These are phyloP conservation scores for Anableps anableps DNA, from an alignment of 2,797 vertebrate species.

Conservation along the genomic window DNA sequence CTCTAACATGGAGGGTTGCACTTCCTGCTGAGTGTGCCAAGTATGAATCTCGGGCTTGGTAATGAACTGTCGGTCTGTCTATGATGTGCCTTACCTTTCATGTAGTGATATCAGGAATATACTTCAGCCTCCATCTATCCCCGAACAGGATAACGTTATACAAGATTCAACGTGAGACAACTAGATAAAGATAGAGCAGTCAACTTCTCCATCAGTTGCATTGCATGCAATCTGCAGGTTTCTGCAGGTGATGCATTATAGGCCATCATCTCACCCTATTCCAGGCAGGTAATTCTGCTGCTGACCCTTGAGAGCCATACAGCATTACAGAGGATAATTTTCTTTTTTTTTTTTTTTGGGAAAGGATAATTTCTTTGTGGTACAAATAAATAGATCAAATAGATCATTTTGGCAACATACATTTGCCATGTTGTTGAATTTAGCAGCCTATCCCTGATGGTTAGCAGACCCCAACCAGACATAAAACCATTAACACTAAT, in stretches of 20 bases:
- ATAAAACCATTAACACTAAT: background rate
- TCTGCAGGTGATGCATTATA: background rate
- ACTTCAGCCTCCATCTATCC: background rate
- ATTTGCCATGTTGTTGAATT: background rate
- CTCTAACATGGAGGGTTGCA: background rate
- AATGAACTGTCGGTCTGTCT: background rate
- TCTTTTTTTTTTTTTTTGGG: background rate
- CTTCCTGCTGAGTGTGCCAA: background rate
- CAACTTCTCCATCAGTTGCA: background rate
- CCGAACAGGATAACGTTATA: background rate
- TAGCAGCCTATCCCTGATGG: background rate
- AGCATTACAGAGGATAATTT: background rate
- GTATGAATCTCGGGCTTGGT: background rate
- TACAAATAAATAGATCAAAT: background rate
- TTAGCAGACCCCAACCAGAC: background rate
- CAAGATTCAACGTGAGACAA: background rate
- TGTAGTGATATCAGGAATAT: background rate
- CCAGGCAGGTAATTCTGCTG: too few species aligned
- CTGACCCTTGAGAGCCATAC: background rate
- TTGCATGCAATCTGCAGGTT: background rate
- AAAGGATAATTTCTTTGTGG: background rate
- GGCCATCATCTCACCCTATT: too few species aligned
- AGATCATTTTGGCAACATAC: background rate
- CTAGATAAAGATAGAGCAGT: background rate
- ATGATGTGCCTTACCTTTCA: background rate